Evolutionary conservation across 2,113 vertebrate species (phyloP).

Genomic region (Pelmatolapia mariae): DNA sequence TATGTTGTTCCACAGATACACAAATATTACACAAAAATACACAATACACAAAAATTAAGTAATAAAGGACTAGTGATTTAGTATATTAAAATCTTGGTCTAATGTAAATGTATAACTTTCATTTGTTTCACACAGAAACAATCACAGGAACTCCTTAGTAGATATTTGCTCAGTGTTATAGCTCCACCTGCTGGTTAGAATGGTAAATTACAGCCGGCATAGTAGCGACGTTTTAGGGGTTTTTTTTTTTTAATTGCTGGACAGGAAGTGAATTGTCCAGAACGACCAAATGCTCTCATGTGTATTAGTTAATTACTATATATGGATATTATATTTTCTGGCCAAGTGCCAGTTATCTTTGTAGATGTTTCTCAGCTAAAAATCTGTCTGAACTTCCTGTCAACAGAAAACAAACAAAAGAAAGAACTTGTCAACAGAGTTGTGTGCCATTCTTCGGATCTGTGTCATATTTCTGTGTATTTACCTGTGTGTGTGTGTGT

Average conservation of each 20-base stretch:
- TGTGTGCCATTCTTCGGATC: background rate
- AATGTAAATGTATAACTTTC: background rate
- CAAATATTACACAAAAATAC: background rate
- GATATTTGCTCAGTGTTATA: background rate
- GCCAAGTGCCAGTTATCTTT: background rate
- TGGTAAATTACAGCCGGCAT: background rate
- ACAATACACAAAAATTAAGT: background rate
- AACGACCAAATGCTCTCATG: background rate
- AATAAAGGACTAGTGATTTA: background rate
- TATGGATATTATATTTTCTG: background rate
- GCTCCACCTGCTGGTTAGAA: conserved; percentile 48
- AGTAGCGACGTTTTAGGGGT: rapidly evolving
- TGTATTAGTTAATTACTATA: background rate
- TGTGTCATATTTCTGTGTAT: background rate
- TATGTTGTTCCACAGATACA: background rate
- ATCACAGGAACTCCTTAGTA: background rate
- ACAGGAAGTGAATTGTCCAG: background rate
- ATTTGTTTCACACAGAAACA: background rate
- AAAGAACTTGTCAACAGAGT: background rate
- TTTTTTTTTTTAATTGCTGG: background rate
- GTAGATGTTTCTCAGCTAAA: background rate
- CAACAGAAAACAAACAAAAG: background rate
- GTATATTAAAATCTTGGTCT: background rate
- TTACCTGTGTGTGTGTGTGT: background rate
- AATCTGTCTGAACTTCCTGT: background rate